Conservation (phyloP, 92 coral and sea anemone species). For the Siderastrea siderea region DNA sequence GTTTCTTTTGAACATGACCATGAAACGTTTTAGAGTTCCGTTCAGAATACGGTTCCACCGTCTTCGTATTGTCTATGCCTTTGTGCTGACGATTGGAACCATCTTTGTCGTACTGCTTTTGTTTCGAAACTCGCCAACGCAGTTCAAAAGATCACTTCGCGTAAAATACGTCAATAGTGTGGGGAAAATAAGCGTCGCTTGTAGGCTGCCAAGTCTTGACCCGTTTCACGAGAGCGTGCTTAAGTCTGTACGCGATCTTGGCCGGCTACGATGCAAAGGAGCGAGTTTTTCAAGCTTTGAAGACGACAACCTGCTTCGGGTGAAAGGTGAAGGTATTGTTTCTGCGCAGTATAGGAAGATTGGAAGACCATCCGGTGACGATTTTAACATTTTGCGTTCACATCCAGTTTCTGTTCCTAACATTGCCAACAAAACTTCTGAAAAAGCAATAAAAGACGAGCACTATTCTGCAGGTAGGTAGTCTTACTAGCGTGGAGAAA, state of each 20-base stretch:
- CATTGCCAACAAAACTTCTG: neutral
- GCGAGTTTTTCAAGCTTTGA: conserved; percentile 24
- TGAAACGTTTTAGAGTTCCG: neutral
- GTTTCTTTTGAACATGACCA: neutral
- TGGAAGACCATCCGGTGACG: conserved; percentile 4
- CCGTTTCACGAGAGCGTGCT: conserved; percentile 35
- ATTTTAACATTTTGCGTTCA: conserved; percentile 10
- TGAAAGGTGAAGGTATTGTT: conserved; percentile 27
- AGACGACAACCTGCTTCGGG: conserved; percentile 30
- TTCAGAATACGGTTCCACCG: neutral
- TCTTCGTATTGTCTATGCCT: neutral
- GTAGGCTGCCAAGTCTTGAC: conserved; percentile 29
- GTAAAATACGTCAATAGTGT: neutral
- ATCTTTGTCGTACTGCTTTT: neutral
- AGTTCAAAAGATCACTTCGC: conserved; percentile 1
- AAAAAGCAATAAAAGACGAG: neutral
- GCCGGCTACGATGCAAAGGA: conserved; percentile 22
- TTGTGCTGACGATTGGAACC: neutral
- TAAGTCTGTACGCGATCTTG: conserved; percentile 15
- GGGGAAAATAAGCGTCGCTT: conserved; percentile 15
- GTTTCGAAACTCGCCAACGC: neutral
- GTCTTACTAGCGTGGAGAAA: neutral
- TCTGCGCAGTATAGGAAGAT: conserved; percentile 37
- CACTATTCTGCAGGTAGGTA: neutral
- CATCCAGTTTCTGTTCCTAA: conserved; percentile 8